Evolutionary conservation across 2,797 vertebrate genomes (phyloP).

Genomic region (Molossus molossus): DNA sequence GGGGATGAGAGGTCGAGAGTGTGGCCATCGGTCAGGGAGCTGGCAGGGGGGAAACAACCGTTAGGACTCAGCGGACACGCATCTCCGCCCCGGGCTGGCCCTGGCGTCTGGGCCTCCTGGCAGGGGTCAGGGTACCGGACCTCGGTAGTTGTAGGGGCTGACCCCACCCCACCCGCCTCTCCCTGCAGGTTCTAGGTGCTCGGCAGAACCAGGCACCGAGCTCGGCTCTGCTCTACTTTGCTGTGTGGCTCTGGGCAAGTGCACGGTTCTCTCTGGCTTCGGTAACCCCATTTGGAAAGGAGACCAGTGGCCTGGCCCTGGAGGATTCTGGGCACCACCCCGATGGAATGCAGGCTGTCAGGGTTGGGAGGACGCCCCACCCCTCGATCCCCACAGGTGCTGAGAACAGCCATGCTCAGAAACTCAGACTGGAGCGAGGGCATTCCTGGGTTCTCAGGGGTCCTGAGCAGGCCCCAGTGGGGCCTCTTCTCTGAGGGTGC

Average conservation of each 20-base stretch:
- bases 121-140: not conserved
- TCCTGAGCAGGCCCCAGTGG: not conserved
- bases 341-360: not conserved
- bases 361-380: rapidly evolving
- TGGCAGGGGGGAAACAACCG: not conserved
- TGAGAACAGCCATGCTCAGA: not conserved
- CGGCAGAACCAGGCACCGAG: not conserved
- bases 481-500: not conserved
- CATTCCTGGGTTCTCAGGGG: not conserved
- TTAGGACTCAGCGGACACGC: not conserved
- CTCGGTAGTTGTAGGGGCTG: not conserved
- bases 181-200: not conserved
- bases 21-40: constrained; percentile 68
- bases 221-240: not conserved
- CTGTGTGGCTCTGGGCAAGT: constrained; percentile 13
- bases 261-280: constrained; percentile 10
- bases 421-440: not conserved
- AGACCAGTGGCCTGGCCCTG: not conserved
- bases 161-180: not conserved
- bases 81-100: rapidly evolving
- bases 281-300: not conserved
- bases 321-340: not conserved
- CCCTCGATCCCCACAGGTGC: rapidly evolving
- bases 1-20: not conserved
- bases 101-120: not conserved